Conservation (phyloP, 2,888 invertebrate species). For the Plemyria rubiginata region DNA sequence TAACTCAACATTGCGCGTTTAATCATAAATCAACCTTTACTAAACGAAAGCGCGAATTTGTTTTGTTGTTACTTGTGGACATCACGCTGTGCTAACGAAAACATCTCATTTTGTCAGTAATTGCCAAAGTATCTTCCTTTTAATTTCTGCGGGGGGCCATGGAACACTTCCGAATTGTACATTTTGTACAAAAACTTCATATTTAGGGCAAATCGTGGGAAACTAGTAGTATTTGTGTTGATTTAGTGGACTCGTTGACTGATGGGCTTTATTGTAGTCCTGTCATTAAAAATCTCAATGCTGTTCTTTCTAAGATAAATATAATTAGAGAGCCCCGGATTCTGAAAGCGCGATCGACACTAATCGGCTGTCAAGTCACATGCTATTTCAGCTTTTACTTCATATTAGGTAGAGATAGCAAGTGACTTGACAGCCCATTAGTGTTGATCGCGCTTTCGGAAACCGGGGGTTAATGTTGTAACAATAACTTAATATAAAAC, state of each 20-base stretch:
- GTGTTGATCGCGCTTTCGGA: no score
- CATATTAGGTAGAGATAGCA: no score
- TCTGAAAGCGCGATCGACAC: no score
- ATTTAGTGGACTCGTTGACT: not conserved
- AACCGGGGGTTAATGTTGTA: no score
- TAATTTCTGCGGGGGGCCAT: slow-evolving; percentile 45
- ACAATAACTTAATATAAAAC: no score
- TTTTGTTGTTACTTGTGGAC: slow-evolving; percentile 20
- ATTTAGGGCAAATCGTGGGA: slow-evolving; percentile 66
- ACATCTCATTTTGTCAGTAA: slow-evolving; percentile 56
- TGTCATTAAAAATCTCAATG: no score
- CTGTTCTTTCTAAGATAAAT: no score
- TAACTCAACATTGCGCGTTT: not conserved
- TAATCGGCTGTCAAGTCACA: no score
- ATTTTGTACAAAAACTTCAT: slow-evolving; percentile 38
- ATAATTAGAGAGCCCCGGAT: no score
- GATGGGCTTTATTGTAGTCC: no score
- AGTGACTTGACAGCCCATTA: no score
- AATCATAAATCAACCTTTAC: slow-evolving; percentile 6
- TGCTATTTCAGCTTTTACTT: no score
- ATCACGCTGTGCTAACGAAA: slow-evolving; percentile 57
- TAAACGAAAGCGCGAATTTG: slow-evolving; percentile 15
- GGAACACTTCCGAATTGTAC: slow-evolving; percentile 60
- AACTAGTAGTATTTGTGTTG: slow-evolving; percentile 48
- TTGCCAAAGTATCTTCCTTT: slow-evolving; percentile 30